These are phyloP conservation scores for Dicentrarchus labrax DNA, from an alignment of 2,113 vertebrate species.

Conservation along the genomic window DNA sequence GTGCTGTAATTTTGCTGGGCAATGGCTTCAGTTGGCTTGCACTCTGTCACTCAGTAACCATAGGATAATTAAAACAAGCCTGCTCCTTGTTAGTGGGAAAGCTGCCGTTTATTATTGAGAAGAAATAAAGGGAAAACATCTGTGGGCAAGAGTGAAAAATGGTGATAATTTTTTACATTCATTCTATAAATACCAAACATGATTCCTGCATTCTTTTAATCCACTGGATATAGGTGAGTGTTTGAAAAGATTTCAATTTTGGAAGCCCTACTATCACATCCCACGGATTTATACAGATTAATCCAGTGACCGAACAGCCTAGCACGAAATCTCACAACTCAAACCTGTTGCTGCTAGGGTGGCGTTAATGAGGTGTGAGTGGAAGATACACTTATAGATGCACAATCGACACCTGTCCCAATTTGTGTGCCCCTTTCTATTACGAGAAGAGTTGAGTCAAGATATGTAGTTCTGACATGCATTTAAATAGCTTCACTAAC, in stretches of 20 bases:
- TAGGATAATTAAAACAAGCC: constrained; percentile 69
- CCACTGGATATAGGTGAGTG: constrained; percentile 15
- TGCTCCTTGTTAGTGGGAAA: constrained; percentile 62
- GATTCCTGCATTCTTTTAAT: constrained; percentile 6
- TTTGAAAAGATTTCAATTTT: constrained; percentile 36
- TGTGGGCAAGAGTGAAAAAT: constrained; percentile 18
- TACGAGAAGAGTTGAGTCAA: constrained; percentile 22
- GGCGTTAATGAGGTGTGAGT: constrained; percentile 46
- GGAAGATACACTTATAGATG: constrained; percentile 26
- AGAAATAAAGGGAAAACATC: constrained; percentile 20
- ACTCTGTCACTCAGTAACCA: constrained; percentile 63
- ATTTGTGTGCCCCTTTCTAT: constrained; percentile 33
- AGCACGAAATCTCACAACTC: constrained; percentile 21
- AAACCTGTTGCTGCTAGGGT: constrained; percentile 39
- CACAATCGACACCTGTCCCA: constrained; percentile 42
- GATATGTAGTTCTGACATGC: constrained; percentile 11
- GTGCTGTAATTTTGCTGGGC: constrained; percentile 63
- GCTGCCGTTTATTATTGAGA: constrained; percentile 55
- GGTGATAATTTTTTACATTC: constrained; percentile 22
- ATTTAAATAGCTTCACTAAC: constrained; percentile 9
- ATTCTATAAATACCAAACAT: constrained; percentile 46
- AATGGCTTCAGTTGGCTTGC: constrained; percentile 53
- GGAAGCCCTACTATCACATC: constrained; percentile 41
- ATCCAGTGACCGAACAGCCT: constrained; percentile 63
- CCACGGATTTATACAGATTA: constrained; percentile 59